Conservation (phyloP, 2,797 vertebrate genomes). For the Pseudocheirus occidentalis region DNA sequence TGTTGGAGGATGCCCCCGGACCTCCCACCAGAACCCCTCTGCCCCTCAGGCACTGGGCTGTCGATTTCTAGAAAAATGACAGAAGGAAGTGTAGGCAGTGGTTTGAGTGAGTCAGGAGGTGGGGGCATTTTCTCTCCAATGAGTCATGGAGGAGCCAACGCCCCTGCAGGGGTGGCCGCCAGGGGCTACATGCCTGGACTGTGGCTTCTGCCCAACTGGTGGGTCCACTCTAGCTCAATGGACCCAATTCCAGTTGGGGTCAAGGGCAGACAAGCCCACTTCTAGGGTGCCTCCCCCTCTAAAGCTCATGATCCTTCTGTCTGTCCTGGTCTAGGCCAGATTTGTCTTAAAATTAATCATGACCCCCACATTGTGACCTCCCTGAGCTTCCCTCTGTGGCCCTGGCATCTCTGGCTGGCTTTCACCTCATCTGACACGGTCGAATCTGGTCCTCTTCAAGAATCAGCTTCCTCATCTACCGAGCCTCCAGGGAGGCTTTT, state of each 20-base stretch:
- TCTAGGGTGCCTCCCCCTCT: neutral
- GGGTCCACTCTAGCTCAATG: neutral
- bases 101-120: slow-evolving; percentile 76
- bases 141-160: slow-evolving; percentile 48
- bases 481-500: neutral
- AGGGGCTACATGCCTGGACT: neutral
- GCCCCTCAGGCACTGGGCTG: slow-evolving; percentile 46
- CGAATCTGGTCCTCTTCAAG: neutral
- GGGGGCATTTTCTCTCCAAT: slow-evolving; percentile 64
- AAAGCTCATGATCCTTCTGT: neutral
- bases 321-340: neutral
- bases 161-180: neutral
- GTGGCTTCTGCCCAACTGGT: neutral
- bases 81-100: slow-evolving; percentile 70
- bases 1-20: neutral
- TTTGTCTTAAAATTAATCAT: neutral
- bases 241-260: neutral
- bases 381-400: too few relatives aligned
- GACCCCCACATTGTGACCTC: too few relatives aligned
- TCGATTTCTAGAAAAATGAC: slow-evolving; percentile 69
- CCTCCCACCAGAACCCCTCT: neutral
- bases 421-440: too few relatives aligned
- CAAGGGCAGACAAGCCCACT: neutral
- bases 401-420: too few relatives aligned
- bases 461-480: neutral